These are phyloP conservation scores for Lycaena phlaeas DNA, from an alignment of 2,888 invertebrate genomes.

Conservation along the genomic window DNA sequence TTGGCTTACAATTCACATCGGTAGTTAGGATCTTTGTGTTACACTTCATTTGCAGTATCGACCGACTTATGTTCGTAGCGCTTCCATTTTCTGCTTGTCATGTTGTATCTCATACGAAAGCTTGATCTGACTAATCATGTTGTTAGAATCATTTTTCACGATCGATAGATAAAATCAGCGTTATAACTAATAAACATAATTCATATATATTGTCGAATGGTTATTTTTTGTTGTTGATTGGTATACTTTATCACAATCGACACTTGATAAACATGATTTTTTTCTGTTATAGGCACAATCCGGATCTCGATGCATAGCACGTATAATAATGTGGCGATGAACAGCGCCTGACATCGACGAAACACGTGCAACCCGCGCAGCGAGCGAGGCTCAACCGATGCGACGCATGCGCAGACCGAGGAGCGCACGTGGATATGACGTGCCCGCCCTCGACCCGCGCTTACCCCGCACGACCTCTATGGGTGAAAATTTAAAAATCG, in stretches of 20 bases:
- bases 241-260: too few relatives aligned
- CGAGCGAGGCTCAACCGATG: slow-evolving; percentile 31
- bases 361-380: slow-evolving; percentile 35
- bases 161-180: too few relatives aligned
- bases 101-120: neutral
- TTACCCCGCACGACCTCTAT: slow-evolving; percentile 56
- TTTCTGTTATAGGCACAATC: slow-evolving; percentile 48
- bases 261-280: too few relatives aligned
- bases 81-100: slow-evolving; percentile 1
- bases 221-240: too few relatives aligned
- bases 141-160: too few relatives aligned
- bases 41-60: slow-evolving; percentile 8
- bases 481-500: slow-evolving; percentile 27
- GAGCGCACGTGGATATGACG: slow-evolving; percentile 52
- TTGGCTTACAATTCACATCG: slow-evolving; percentile 32
- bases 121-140: neutral
- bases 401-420: slow-evolving; percentile 22
- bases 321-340: slow-evolving; percentile 57
- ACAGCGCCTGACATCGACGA: slow-evolving; percentile 54
- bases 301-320: slow-evolving; percentile 66
- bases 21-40: slow-evolving; percentile 43
- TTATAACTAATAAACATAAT: too few relatives aligned
- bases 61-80: neutral
- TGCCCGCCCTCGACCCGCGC: slow-evolving; percentile 31
- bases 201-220: too few relatives aligned